Conservation (phyloP, 2,113 vertebrate genomes). For the Genyomyrus donnyi region DNA sequence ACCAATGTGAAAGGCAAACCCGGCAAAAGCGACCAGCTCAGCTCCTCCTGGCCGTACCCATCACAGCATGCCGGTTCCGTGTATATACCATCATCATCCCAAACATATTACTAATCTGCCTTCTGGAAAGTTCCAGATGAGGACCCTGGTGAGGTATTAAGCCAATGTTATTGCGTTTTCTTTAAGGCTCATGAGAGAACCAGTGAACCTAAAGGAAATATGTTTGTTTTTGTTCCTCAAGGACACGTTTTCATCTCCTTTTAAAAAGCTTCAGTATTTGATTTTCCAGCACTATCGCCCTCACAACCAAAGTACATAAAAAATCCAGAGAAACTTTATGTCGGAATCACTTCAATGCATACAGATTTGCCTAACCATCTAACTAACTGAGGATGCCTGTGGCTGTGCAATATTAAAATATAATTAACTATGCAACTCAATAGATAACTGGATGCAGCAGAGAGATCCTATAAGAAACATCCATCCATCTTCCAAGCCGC, state of each 20-base stretch:
- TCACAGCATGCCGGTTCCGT: not conserved
- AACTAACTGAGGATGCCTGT: not conserved
- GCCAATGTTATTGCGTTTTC: not conserved
- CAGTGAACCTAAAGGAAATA: not conserved
- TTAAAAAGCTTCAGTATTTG: not conserved
- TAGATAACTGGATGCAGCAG: not conserved
- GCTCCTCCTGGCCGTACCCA: not conserved
- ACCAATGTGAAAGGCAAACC: not conserved
- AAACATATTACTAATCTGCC: not conserved
- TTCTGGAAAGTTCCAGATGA: slow-evolving; percentile 1
- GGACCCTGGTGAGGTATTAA: not conserved
- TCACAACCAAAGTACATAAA: not conserved
- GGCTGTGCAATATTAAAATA: not conserved
- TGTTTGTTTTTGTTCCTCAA: not conserved
- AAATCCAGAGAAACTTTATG: not conserved
- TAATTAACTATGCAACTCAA: not conserved
- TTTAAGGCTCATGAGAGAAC: not conserved
- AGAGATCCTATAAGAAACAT: not conserved
- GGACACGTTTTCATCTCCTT: not conserved
- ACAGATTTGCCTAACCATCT: not conserved
- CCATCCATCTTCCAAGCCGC: no score
- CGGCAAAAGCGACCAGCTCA: not conserved
- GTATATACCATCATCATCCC: not conserved
- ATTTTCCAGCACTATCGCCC: not conserved
- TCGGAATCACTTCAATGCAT: not conserved